Base-by-base conservation (phyloP, 2,797 vertebrate genomes). In the Macroramphosus scolopax region DNA sequence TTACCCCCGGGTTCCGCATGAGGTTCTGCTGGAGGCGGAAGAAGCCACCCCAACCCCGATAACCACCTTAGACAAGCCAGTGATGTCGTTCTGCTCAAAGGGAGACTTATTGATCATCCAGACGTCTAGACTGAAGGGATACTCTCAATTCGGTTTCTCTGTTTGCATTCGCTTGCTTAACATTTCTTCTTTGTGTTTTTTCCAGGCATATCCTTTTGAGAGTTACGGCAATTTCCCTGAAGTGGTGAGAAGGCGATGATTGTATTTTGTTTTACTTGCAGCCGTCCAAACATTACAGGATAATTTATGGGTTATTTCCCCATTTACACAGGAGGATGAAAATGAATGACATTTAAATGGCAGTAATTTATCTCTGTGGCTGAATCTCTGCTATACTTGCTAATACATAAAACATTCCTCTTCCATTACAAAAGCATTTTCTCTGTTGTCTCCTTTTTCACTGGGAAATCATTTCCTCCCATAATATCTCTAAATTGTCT, bases 391-490 rank as follows among this genome's bases (percentile, higher is more conserved):
- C 40, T 52, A 8, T 59, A 51, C 47, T 20, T 20, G 12, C 46
- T 28, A 44, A 69, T 37, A 60, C 39, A 63, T 30, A 72, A 63
- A 75, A 48, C 49, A 46, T 15, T 51, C 64, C 48, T 38, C 34
- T 51, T 50, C 51, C 41, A 67, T 72, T 60, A 63, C 38, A 44
- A 57, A 63, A 59, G 20, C 30, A 55, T 69, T 72, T 76, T 55
- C 51, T 56, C 48, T 49, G 57, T 53, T 55, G 51, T 70, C 16
- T 20, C 50, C 48, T 30, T 38, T 55, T 42, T 22, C 13, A 35
- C 51, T 48, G 22, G 3, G 13, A 51, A 70, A 39, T 36, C 16
- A 67, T 62, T 64, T 64, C 32, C 41, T 36, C 43, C 34, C 44
- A 25, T 30, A 59, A 54, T 51, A 41, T 51, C 34, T 52, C 40